These are phyloP conservation scores for Halocynthia aurantium DNA, from an alignment of 23 tunicate genomes.

Conservation along the genomic window DNA sequence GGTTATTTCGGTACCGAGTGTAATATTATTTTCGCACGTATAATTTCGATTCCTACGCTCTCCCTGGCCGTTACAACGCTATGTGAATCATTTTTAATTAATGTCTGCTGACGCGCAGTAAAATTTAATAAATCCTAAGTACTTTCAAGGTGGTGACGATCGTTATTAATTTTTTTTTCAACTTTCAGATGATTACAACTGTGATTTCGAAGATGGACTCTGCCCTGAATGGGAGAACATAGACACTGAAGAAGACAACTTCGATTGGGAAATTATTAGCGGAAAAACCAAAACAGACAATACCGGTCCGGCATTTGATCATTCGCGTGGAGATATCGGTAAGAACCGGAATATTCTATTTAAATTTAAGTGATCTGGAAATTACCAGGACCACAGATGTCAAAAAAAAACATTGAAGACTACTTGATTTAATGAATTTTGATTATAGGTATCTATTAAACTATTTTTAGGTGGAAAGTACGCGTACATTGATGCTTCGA, in stretches of 20 bases:
- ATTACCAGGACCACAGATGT: neutral
- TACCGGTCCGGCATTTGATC: slow-evolving; percentile 67
- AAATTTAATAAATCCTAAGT: too few relatives aligned
- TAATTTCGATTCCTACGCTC: too few relatives aligned
- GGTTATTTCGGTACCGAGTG: too few relatives aligned
- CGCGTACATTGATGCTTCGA: slow-evolving; percentile 55
- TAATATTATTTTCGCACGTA: too few relatives aligned
- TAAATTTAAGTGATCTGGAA: neutral
- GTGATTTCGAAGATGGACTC: slow-evolving; percentile 56
- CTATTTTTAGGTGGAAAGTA: slow-evolving; percentile 47
- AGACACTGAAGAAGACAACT: slow-evolving; percentile 9
- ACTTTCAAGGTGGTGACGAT: too few relatives aligned
- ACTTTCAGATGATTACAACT: slow-evolving; percentile 29
- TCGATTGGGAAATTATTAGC: slow-evolving; percentile 48
- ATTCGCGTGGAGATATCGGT: slow-evolving; percentile 43
- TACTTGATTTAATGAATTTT: neutral
- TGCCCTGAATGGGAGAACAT: slow-evolving; percentile 55
- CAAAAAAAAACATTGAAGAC: neutral
- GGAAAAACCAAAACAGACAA: slow-evolving; percentile 29
- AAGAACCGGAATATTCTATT: slow-evolving; percentile 7
- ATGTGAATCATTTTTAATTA: too few relatives aligned
- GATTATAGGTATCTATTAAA: neutral
- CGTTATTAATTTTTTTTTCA: neutral
- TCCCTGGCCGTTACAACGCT: too few relatives aligned
- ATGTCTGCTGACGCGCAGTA: too few relatives aligned